phyloP scores from a whole-genome alignment of 2,113 vertebrate genomes.

The Xiphorhynchus elegans region DNA sequence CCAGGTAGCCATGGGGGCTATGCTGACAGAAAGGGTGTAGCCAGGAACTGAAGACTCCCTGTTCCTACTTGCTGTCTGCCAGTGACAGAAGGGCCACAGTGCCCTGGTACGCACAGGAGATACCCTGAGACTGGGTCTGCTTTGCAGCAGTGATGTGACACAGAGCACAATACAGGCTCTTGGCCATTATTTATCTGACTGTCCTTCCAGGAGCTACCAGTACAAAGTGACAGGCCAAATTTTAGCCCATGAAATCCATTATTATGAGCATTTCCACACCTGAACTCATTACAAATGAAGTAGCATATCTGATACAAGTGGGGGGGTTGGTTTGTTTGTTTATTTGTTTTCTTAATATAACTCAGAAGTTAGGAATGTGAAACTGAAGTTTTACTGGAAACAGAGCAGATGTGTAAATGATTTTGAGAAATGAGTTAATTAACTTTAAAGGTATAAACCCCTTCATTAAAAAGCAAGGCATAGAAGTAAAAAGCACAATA shows the following conservation, averaged over 20 bases:
- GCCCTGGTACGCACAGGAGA: neutral
- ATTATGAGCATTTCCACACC: neutral
- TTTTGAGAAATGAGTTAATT: slow-evolving; percentile 56
- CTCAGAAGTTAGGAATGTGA: neutral
- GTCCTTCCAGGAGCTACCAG: neutral
- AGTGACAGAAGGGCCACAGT: neutral
- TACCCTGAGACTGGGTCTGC: neutral
- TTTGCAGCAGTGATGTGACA: neutral
- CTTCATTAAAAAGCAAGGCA: slow-evolving; percentile 35
- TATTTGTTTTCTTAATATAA: neutral
- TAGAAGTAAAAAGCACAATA: neutral
- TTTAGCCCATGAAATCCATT: neutral
- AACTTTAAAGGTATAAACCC: slow-evolving; percentile 33
- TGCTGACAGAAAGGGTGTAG: neutral
- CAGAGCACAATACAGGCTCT: neutral
- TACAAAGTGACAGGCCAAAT: neutral
- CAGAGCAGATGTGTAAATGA: slow-evolving; percentile 44
- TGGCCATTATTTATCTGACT: neutral
- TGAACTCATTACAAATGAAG: neutral
- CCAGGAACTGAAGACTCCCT: neutral
- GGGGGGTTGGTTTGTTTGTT: neutral
- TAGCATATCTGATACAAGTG: neutral
- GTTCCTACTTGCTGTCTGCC: neutral
- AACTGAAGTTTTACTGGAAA: slow-evolving; percentile 20
- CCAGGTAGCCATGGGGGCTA: accelerated